Conservation (phyloP, 2,888 invertebrate species). For the Volucella inflata region DNA sequence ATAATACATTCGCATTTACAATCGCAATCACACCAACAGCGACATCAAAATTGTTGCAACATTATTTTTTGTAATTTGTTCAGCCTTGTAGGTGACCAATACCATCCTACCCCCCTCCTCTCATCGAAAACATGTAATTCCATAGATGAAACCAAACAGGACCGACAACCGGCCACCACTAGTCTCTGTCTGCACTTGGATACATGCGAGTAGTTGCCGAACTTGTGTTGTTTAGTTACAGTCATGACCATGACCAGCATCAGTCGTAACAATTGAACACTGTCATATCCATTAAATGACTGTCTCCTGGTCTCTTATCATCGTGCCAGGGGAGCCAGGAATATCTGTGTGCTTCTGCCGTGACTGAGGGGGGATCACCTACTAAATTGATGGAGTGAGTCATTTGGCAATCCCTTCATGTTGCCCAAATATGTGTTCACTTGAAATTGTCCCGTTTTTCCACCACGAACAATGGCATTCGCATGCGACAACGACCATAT, state of each 20-base stretch:
- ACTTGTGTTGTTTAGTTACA: conserved; percentile 39
- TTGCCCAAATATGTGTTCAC: conserved; percentile 47
- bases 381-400: neutral
- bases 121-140: conserved; percentile 35
- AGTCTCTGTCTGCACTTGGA: conserved; percentile 18
- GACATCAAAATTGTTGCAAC: too few species aligned
- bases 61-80: too few species aligned
- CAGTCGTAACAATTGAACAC: conserved; percentile 44
- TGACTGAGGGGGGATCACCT: conserved; percentile 1
- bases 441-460: conserved; percentile 19
- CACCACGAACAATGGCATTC: conserved; percentile 27
- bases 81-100: neutral
- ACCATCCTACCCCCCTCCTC: neutral
- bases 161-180: conserved; percentile 2
- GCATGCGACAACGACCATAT: conserved; percentile 11
- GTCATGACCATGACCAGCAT: conserved; percentile 50
- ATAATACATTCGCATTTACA: too few species aligned
- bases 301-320: conserved; percentile 36
- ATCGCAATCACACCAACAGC: too few species aligned
- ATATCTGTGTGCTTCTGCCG: neutral
- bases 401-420: neutral
- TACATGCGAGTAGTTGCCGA: conserved; percentile 41
- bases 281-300: conserved; percentile 45
- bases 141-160: conserved; percentile 42
- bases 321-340: neutral